Conservation (phyloP, 1,140 invertebrate genomes). For the Anadara kagoshimensis region DNA sequence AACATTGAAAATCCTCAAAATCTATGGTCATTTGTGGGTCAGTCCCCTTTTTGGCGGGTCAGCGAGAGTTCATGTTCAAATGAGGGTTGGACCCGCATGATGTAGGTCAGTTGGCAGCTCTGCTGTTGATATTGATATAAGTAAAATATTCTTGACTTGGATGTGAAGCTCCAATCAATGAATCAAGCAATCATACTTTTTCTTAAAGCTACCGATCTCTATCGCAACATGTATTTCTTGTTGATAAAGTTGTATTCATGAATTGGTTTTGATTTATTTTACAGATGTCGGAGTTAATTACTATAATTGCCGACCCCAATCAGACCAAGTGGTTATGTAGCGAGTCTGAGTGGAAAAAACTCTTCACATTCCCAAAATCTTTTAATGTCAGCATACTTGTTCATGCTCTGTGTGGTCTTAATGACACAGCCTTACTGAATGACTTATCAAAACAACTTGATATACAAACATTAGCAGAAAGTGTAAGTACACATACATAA, state of each 20-base stretch:
- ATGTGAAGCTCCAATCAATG: no score
- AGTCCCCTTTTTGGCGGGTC: no score
- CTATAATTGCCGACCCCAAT: not conserved
- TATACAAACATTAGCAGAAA: not conserved
- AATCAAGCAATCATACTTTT: no score
- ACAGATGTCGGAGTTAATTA: constrained; percentile 1
- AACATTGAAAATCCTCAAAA: no score
- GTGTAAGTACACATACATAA: constrained; percentile 1
- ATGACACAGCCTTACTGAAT: not conserved
- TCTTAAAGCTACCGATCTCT: no score
- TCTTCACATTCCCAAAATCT: constrained; percentile 12
- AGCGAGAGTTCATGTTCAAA: no score
- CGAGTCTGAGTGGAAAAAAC: constrained; percentile 1
- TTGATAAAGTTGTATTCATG: not conserved
- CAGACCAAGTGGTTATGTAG: not conserved
- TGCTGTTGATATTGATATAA: no score
- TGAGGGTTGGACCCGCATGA: no score
- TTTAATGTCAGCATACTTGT: constrained; percentile 8
- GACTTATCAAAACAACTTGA: constrained; percentile 2
- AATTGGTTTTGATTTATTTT: not conserved
- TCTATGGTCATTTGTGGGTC: no score
- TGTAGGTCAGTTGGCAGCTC: no score
- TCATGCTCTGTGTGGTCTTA: not conserved
- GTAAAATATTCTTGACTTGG: no score
- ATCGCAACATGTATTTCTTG: not conserved